Evolutionary conservation across 2,113 vertebrate genomes (phyloP).

Genomic region (Chitala chitala): DNA sequence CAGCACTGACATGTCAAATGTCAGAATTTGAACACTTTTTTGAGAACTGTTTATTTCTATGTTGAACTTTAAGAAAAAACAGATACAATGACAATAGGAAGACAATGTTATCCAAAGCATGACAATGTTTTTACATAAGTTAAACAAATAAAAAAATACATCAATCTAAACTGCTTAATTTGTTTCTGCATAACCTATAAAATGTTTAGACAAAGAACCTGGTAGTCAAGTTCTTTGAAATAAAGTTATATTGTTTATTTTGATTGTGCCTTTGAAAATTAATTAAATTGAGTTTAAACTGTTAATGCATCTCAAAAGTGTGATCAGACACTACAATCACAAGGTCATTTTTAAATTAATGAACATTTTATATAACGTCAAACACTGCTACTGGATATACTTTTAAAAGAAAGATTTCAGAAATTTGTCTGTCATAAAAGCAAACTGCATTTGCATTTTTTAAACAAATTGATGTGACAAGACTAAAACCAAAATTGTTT

Average conservation of each 20-base stretch:
- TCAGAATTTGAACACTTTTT: too few relatives aligned
- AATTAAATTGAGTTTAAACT: too few relatives aligned
- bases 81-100: not conserved
- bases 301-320: too few relatives aligned
- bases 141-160: not conserved
- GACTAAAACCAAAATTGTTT: not conserved
- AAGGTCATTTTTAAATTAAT: too few relatives aligned
- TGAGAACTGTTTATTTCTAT: not conserved
- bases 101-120: not conserved
- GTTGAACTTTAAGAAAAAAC: not conserved
- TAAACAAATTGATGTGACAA: not conserved
- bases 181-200: not conserved
- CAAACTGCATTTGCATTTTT: not conserved
- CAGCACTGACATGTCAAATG: too few relatives aligned
- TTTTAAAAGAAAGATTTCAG: not conserved
- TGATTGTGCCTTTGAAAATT: too few relatives aligned
- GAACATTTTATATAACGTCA: too few relatives aligned
- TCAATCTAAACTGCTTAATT: not conserved
- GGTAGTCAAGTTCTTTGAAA: too few relatives aligned
- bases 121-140: not conserved
- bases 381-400: too few relatives aligned
- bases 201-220: too few relatives aligned
- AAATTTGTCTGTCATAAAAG: not conserved
- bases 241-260: too few relatives aligned
- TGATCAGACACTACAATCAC: too few relatives aligned